Percentiles rank a stretch among this genome's conserved stretches.
phyloP scores from a whole-genome alignment of 2,888 invertebrate species.

The Ochlodes sylvanus region DNA sequence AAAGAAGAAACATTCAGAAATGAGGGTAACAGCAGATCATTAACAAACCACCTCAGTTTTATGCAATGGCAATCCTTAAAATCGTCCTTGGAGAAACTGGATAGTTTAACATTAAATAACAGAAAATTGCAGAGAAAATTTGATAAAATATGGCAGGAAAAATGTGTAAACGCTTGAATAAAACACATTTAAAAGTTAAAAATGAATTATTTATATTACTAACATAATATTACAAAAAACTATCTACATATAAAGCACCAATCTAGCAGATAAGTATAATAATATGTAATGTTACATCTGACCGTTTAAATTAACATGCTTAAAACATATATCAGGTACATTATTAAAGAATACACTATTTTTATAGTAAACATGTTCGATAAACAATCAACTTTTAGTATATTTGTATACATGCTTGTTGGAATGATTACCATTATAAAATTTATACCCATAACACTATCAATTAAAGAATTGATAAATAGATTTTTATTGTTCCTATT shows the following conservation, averaged over 20 bases:
- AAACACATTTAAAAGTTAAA: conserved; percentile 55
- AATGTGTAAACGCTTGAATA: conserved; percentile 70
- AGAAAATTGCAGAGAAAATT: conserved; percentile 71
- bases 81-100: conserved; percentile 62
- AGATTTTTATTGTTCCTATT: no score
- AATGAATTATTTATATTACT: conserved; percentile 44
- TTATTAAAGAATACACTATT: conserved; percentile 45
- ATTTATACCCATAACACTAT: not conserved
- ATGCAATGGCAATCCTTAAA: conserved; percentile 84
- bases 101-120: conserved; percentile 54
- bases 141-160: conserved; percentile 73
- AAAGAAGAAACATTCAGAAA: conserved; percentile 68
- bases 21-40: conserved; percentile 56
- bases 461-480: no score
- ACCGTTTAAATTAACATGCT: conserved; percentile 39
- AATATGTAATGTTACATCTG: conserved; percentile 37
- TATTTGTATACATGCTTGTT: conserved; percentile 20
- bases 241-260: conserved; percentile 63
- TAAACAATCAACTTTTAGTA: conserved; percentile 1
- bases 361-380: conserved; percentile 26
- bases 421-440: conserved; percentile 14
- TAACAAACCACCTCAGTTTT: conserved; percentile 76
- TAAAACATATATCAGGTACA: conserved; percentile 63
- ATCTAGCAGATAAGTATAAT: conserved; percentile 55
- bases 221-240: conserved; percentile 49